These are phyloP conservation scores for Drosophila falleni DNA, from an alignment of 2,888 invertebrate species.

Conservation along the genomic window DNA sequence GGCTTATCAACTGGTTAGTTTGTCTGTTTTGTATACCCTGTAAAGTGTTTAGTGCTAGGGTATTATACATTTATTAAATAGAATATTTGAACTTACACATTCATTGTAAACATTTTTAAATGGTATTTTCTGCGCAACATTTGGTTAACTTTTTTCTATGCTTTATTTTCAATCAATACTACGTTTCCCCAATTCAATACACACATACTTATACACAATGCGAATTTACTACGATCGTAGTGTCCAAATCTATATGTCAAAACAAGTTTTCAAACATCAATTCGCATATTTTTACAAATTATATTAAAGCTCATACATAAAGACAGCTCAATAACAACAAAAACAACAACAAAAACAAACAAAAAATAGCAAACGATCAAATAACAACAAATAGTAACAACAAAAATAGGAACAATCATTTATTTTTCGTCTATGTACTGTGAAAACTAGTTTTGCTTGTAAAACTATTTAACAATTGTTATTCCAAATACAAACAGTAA, in stretches of 20 bases:
- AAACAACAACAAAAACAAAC: slow-evolving; percentile 24
- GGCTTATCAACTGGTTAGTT: slow-evolving; percentile 5
- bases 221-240: slow-evolving; percentile 3
- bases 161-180: background rate
- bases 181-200: slow-evolving; percentile 21
- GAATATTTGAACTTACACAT: too few species aligned
- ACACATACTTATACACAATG: slow-evolving; percentile 5
- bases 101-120: background rate
- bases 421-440: slow-evolving; percentile 63
- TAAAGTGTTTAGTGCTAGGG: background rate
- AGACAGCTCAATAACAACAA: slow-evolving; percentile 39
- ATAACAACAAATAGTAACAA: slow-evolving; percentile 32
- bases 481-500: slow-evolving; percentile 31
- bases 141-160: background rate
- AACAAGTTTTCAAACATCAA: slow-evolving; percentile 78
- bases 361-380: slow-evolving; percentile 26
- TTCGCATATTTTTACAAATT: slow-evolving; percentile 82
- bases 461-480: slow-evolving; percentile 76
- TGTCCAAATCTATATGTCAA: slow-evolving; percentile 41
- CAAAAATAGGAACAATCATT: slow-evolving; percentile 48
- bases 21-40: background rate
- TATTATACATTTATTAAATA: background rate
- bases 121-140: background rate
- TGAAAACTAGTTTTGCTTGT: slow-evolving; percentile 74
- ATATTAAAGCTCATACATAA: slow-evolving; percentile 69